Evolutionary conservation across 2,888 invertebrate genomes (phyloP).

Genomic region (Eristalis tenax): DNA sequence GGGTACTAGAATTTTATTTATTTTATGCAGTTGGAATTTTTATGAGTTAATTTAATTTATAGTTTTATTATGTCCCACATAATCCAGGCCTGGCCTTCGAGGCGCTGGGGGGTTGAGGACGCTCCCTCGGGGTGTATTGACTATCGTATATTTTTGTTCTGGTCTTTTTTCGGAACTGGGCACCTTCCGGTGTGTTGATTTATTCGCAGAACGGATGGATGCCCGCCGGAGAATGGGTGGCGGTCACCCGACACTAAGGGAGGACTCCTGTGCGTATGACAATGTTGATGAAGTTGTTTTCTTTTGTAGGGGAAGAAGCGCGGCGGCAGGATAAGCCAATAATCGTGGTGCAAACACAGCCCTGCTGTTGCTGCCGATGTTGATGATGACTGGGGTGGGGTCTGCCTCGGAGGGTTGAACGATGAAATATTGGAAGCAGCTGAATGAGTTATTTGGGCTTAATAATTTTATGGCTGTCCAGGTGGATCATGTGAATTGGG

Average conservation of each 20-base stretch:
- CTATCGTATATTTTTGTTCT: constrained; percentile 11
- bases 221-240: background rate
- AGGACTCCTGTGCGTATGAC: constrained; percentile 28
- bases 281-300: constrained; percentile 54
- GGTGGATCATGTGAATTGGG: constrained; percentile 42
- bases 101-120: constrained; percentile 17
- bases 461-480: constrained; percentile 64
- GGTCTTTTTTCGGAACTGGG: background rate
- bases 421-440: constrained; percentile 58
- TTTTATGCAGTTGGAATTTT: constrained; percentile 80
- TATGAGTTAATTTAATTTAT: constrained; percentile 81
- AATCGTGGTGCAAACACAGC: constrained; percentile 42
- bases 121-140: background rate
- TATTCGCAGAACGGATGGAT: constrained; percentile 62
- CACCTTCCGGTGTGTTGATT: constrained; percentile 46
- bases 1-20: constrained; percentile 72
- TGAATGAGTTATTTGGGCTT: constrained; percentile 62
- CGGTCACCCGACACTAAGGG: background rate
- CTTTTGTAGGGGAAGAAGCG: background rate
- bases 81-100: constrained; percentile 63
- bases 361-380: constrained; percentile 1
- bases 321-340: constrained; percentile 29
- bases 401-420: constrained; percentile 8
- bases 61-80: constrained; percentile 79
- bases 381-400: background rate